Base-by-base conservation (phyloP, 2,113 vertebrate species). In the Rattus rattus region DNA sequence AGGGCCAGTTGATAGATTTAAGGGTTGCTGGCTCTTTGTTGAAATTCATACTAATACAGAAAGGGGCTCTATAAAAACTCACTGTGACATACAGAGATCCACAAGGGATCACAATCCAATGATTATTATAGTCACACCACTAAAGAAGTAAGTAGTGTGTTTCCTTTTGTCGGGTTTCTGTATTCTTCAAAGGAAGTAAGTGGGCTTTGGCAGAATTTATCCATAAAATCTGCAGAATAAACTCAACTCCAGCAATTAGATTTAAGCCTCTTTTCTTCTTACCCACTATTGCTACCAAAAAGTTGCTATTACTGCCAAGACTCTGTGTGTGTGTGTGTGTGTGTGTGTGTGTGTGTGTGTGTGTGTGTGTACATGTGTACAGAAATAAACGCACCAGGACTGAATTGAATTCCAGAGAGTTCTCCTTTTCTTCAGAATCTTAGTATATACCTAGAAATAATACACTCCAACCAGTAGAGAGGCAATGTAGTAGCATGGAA, bases 1-100 rank as follows among this genome's bases (percentile, higher is more conserved):
- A 98, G 47, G 77, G 93, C 54, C 98, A 97, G 97, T 94, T 96
- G 98, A 97, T 96, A 96, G 98, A 97, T 98, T 97, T 97, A 97
- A 97, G 93, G 81, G 86, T 95, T 94, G 95, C 92, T 97, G 94
- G 92, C 5, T 97, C 97, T 97, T 98, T 97, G 89, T 97, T 97
- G 89, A 93, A 95, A 87, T 81, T 94, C 73, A 88, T 97, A 97
- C 94, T 96, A 88, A 90, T 95, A 91, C 72, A 97, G 97, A 95
- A 87, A 63, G 96, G 95, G 84, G 67, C 43, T 96, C 90, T 98
- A 61, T 96, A 93, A 92, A 94, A 96, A 93, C 76, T 88, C 94
- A 83, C 94, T 94, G 65, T 54, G 92, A 70, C 63, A 33, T 79
- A 93, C 69, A 97, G 63, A 63, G 77, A 92, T 39, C 65, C 52